These are phyloP conservation scores for Ceratoteleas bidentatus DNA, from an alignment of 1,140 invertebrate genomes.

Conservation along the genomic window DNA sequence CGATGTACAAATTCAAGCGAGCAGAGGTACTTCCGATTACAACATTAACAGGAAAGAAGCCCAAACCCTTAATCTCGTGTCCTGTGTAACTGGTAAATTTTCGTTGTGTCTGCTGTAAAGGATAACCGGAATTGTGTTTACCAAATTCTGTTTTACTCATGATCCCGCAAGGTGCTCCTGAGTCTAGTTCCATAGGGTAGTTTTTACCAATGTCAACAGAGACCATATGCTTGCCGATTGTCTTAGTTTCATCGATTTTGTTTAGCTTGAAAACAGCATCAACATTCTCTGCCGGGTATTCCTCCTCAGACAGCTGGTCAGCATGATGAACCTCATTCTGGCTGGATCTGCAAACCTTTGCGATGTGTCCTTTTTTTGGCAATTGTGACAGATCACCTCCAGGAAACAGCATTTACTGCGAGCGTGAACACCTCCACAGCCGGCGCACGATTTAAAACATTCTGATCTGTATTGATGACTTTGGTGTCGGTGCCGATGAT, in stretches of 20 bases:
- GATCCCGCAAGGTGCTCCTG: slow-evolving; percentile 38
- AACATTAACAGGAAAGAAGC: background rate
- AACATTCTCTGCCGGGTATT: slow-evolving; percentile 7
- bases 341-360: slow-evolving; percentile 16
- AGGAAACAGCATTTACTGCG: slow-evolving; percentile 27
- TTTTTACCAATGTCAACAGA: slow-evolving; percentile 18
- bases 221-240: slow-evolving; percentile 13
- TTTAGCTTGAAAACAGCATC: background rate
- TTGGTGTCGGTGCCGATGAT: too few relatives aligned
- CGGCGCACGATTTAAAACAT: too few relatives aligned
- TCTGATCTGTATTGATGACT: too few relatives aligned
- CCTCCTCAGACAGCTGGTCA: slow-evolving; percentile 5
- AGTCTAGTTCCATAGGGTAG: slow-evolving; percentile 39
- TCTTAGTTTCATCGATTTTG: background rate
- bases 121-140: background rate
- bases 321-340: too few relatives aligned
- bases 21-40: background rate
- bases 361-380: slow-evolving; percentile 41
- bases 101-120: background rate
- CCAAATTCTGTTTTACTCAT: slow-evolving; percentile 18
- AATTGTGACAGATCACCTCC: slow-evolving; percentile 17
- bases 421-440: slow-evolving; percentile 25
- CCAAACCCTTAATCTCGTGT: background rate
- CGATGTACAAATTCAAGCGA: background rate
- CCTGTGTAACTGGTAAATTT: slow-evolving; percentile 4